These are phyloP conservation scores for Drosophila nebulosa DNA, from an alignment of 1,140 invertebrate genomes.

Conservation along the genomic window DNA sequence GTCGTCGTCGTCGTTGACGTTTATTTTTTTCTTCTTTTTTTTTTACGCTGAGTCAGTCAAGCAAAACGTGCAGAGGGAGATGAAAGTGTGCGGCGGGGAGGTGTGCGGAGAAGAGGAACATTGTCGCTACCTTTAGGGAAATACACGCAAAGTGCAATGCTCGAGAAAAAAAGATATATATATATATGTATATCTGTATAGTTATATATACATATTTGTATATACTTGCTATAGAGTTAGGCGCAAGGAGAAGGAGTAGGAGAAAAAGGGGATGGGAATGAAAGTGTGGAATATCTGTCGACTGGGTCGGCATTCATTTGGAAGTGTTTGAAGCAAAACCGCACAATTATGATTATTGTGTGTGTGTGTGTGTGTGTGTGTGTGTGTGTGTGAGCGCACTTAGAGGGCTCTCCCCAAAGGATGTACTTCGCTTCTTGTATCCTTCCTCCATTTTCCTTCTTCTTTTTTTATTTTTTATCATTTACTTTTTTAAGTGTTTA, in stretches of 20 bases:
- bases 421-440: neutral
- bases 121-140: conserved; percentile 34
- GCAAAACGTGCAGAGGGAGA: neutral
- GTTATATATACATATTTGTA: neutral
- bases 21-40: neutral
- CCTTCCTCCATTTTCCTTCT: neutral
- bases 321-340: conserved; percentile 1
- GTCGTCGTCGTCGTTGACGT: neutral
- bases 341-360: neutral
- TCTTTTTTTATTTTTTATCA: neutral
- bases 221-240: neutral
- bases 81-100: neutral
- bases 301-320: neutral
- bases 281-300: neutral
- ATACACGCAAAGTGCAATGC: conserved; percentile 52
- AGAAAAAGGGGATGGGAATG: too few relatives aligned
- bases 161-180: conserved; percentile 1
- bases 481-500: neutral
- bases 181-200: neutral
- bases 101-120: neutral
- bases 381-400: neutral
- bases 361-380: neutral
- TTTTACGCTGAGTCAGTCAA: neutral
- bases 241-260: neutral
- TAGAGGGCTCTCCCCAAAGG: neutral